Conservation (phyloP, 2,113 vertebrate species). For the Nycticorax nycticorax region DNA sequence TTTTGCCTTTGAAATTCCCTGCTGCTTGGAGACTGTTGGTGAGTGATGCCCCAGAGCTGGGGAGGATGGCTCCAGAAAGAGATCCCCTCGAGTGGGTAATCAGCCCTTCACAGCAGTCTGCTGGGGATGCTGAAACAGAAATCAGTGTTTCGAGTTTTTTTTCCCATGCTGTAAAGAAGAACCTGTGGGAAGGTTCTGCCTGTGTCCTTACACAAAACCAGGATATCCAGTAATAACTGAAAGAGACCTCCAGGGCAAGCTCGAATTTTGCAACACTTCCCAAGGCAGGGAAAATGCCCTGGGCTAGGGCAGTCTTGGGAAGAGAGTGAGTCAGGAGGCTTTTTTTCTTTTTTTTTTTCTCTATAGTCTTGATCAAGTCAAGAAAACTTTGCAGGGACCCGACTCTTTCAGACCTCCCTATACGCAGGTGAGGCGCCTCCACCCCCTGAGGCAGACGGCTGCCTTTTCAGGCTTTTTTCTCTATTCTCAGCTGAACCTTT, state of each 20-base stretch:
- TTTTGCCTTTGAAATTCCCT: slow-evolving; percentile 48
- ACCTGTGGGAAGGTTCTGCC: slow-evolving; percentile 64
- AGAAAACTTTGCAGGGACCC: not conserved
- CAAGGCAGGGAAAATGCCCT: slow-evolving; percentile 54
- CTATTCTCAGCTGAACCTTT: not conserved
- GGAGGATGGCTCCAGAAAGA: slow-evolving; percentile 48
- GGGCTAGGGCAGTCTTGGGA: slow-evolving; percentile 65
- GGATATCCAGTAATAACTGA: slow-evolving; percentile 65
- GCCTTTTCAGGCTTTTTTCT: not conserved
- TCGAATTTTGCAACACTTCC: slow-evolving; percentile 62
- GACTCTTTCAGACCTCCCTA: not conserved
- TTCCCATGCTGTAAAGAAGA: slow-evolving; percentile 42
- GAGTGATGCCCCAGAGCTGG: slow-evolving; percentile 43
- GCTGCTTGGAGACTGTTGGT: slow-evolving; percentile 3
- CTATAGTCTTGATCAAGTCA: not conserved
- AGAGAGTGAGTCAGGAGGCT: slow-evolving; percentile 48
- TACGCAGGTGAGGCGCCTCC: not conserved
- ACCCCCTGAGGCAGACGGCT: not conserved
- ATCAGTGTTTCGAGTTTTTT: slow-evolving; percentile 14
- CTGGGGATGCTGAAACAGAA: slow-evolving; percentile 33
- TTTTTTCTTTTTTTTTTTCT: not conserved
- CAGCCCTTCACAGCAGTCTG: slow-evolving; percentile 33
- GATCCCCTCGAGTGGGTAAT: slow-evolving; percentile 43
- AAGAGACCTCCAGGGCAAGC: slow-evolving; percentile 41
- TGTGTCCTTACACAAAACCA: slow-evolving; percentile 61